Conservation (phyloP, 2,113 vertebrate species). For the Oreochromis tanganicae region DNA sequence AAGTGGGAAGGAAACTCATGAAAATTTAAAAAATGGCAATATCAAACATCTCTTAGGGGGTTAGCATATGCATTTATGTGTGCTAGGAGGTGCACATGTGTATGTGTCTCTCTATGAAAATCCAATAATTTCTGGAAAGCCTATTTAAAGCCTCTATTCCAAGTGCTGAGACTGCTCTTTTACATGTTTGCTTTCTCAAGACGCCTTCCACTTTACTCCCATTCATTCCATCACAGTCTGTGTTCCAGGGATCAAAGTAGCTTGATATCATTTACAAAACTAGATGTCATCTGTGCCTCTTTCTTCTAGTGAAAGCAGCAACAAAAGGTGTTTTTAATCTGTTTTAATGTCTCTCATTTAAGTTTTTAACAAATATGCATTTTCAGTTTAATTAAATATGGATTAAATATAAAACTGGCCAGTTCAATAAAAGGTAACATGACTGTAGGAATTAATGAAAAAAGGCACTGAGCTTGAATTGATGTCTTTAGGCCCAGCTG, state of each 20-base stretch:
- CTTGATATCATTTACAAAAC: slow-evolving; percentile 50
- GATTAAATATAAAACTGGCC: slow-evolving; percentile 39
- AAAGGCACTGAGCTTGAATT: not conserved
- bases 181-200: not conserved
- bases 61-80: not conserved
- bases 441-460: not conserved
- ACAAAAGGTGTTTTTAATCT: slow-evolving; percentile 17
- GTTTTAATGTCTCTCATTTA: slow-evolving; percentile 19
- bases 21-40: slow-evolving; percentile 62
- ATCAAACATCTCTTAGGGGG: slow-evolving; percentile 23
- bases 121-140: slow-evolving; percentile 45
- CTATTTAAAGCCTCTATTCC: slow-evolving; percentile 49
- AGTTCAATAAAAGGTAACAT: slow-evolving; percentile 37
- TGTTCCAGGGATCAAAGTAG: slow-evolving; percentile 29
- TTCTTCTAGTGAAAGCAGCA: slow-evolving; percentile 2
- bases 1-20: slow-evolving; percentile 35
- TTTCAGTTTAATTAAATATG: slow-evolving; percentile 22
- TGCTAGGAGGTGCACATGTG: not conserved
- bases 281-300: not conserved
- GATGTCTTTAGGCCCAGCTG: not conserved
- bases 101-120: not conserved
- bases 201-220: not conserved
- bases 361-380: not conserved
- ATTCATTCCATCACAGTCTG: slow-evolving; percentile 28
- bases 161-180: slow-evolving; percentile 67